Evolutionary conservation across 1,140 invertebrate genomes (phyloP).

Genomic region (Riptortus pedestris): DNA sequence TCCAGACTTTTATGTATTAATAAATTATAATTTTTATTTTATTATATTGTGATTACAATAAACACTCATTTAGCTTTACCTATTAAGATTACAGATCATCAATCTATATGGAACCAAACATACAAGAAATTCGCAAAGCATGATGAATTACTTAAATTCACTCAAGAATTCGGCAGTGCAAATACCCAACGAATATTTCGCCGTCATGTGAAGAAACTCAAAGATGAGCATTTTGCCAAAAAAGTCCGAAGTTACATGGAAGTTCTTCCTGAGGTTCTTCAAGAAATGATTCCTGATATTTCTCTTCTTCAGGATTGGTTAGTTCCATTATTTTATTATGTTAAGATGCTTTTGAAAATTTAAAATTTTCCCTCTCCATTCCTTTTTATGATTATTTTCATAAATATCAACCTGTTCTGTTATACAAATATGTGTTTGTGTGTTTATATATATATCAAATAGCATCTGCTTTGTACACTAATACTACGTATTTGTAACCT

Average conservation of each 20-base stretch:
- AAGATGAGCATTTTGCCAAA: constrained; percentile 72
- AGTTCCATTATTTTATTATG: constrained; percentile 23
- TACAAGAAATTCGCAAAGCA: constrained; percentile 77
- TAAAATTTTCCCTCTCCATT: too few relatives aligned
- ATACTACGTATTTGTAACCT: too few relatives aligned
- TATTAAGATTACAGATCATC: constrained; percentile 55
- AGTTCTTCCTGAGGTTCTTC: constrained; percentile 65
- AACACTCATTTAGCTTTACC: constrained; percentile 26
- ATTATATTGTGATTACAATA: constrained; percentile 28
- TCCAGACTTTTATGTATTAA: neutral
- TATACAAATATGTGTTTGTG: neutral
- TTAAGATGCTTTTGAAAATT: too few relatives aligned
- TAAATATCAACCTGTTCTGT: too few relatives aligned
- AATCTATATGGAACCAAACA: constrained; percentile 74
- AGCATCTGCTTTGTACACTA: too few relatives aligned
- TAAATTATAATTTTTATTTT: neutral
- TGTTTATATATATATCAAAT: neutral
- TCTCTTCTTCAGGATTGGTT: constrained; percentile 62
- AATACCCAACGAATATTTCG: constrained; percentile 69
- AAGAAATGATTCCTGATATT: constrained; percentile 72
- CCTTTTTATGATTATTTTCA: too few relatives aligned
- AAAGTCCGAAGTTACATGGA: constrained; percentile 72
- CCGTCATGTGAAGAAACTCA: constrained; percentile 70
- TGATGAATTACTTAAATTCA: constrained; percentile 81
- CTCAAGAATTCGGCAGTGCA: constrained; percentile 81